Conservation (phyloP, 2,888 invertebrate species). For the Ormia ochracea region DNA sequence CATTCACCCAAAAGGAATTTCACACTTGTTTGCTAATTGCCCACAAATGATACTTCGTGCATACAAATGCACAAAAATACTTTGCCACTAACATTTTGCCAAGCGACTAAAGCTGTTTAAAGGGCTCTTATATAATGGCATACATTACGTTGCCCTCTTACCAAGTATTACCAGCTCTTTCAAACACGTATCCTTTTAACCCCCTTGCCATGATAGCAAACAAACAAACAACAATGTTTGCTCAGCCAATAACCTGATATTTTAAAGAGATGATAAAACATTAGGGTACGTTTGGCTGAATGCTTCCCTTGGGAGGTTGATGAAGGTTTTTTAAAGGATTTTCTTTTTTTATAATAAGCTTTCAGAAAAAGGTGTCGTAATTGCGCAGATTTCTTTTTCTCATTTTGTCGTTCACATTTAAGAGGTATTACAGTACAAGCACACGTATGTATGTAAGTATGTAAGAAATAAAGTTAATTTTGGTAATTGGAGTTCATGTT, state of each 20-base stretch:
- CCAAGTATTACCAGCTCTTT: slow-evolving; percentile 11
- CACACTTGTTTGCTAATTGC: slow-evolving; percentile 64
- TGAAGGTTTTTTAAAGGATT: slow-evolving; percentile 21
- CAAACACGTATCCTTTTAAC: slow-evolving; percentile 2
- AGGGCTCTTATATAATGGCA: slow-evolving; percentile 35
- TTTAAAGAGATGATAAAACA: slow-evolving; percentile 16
- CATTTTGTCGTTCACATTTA: slow-evolving; percentile 49
- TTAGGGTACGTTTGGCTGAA: neutral
- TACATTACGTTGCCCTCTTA: slow-evolving; percentile 22
- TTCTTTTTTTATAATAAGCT: slow-evolving; percentile 29
- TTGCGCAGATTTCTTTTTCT: slow-evolving; percentile 69
- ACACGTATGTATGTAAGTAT: too few relatives aligned
- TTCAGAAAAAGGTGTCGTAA: slow-evolving; percentile 70
- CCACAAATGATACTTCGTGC: slow-evolving; percentile 60
- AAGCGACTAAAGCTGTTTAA: slow-evolving; percentile 62
- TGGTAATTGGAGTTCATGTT: neutral
- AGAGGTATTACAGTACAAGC: neutral
- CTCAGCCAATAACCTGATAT: slow-evolving; percentile 51
- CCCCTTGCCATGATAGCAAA: neutral
- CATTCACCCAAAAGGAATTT: slow-evolving; percentile 56
- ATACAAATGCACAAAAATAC: slow-evolving; percentile 63
- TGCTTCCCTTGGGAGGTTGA: slow-evolving; percentile 42
- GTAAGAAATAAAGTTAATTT: neutral
- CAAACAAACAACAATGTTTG: neutral
- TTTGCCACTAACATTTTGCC: slow-evolving; percentile 62